phyloP scores from a whole-genome alignment of 2,888 invertebrate genomes.

The Athalia rosae region DNA sequence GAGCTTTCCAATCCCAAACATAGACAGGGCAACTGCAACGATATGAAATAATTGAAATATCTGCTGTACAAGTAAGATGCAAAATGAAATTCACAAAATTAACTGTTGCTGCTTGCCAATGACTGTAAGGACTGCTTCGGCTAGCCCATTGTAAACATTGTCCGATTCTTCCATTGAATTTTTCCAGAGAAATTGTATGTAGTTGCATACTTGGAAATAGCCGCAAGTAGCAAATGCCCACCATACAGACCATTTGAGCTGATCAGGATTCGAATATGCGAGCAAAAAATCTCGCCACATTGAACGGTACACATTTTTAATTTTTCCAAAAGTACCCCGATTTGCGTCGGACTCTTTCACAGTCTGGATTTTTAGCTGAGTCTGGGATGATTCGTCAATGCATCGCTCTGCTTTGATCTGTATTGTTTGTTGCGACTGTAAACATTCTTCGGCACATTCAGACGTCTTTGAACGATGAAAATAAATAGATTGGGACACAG shows the following conservation, averaged over 20 bases:
- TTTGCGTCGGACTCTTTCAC: not conserved
- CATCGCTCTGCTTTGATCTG: not conserved
- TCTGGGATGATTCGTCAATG: constrained; percentile 20
- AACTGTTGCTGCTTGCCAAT: constrained; percentile 69
- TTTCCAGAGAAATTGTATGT: constrained; percentile 90
- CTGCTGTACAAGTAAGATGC: no score
- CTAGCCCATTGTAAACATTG: constrained; percentile 83
- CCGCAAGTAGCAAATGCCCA: constrained; percentile 85
- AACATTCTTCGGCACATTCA: constrained; percentile 25
- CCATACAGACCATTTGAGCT: constrained; percentile 86
- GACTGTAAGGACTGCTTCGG: constrained; percentile 81
- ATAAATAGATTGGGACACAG: constrained; percentile 84
- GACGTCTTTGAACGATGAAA: constrained; percentile 78
- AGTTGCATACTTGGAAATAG: constrained; percentile 80
- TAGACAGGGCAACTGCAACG: constrained; percentile 74
- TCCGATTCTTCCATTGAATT: constrained; percentile 77
- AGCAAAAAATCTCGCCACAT: constrained; percentile 77
- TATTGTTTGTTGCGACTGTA: not conserved
- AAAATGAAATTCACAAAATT: no score
- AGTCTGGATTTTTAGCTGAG: not conserved
- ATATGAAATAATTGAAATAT: no score
- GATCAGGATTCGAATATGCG: constrained; percentile 78
- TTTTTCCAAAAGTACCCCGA: constrained; percentile 52
- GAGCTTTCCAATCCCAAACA: constrained; percentile 75
- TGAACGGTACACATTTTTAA: constrained; percentile 73